Conservation (phyloP, 2,797 vertebrate species). For the Eupleurogrammus muticus region DNA sequence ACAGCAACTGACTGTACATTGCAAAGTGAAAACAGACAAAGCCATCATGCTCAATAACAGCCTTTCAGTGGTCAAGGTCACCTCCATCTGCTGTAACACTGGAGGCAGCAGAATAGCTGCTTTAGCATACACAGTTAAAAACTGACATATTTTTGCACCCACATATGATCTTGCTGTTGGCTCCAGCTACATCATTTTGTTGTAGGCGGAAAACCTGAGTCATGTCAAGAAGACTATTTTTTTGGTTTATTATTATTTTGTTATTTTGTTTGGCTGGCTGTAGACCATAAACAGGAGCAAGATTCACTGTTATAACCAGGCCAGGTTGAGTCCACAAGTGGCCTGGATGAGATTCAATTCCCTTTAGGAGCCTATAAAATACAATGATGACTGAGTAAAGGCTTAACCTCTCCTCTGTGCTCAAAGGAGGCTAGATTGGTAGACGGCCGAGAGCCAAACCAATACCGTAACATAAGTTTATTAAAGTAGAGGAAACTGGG, state of each 20-base stretch:
- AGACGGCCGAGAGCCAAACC: background rate
- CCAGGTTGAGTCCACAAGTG: conserved; percentile 3
- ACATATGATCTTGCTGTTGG: conserved; percentile 1
- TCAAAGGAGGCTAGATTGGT: background rate
- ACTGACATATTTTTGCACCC: background rate
- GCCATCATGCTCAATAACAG: conserved; percentile 1
- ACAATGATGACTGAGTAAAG: conserved; percentile 6
- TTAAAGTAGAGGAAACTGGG: conserved; percentile 1
- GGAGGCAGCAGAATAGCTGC: conserved; percentile 12
- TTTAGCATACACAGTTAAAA: conserved; percentile 3
- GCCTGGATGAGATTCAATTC: background rate
- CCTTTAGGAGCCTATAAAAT: conserved; percentile 1
- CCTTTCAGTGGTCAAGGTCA: conserved; percentile 56
- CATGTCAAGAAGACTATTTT: conserved; percentile 23
- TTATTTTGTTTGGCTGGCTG: conserved; percentile 1
- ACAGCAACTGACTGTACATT: conserved; percentile 7
- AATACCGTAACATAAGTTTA: conserved; percentile 15
- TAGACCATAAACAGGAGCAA: background rate
- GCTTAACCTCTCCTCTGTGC: conserved; percentile 3
- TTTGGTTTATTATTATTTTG: no score
- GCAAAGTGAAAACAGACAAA: conserved; percentile 9
- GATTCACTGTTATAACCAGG: conserved; percentile 11
- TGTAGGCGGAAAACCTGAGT: conserved; percentile 32
- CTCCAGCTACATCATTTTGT: conserved; percentile 20
- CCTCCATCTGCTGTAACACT: conserved; percentile 34